Evolutionary conservation across 1,140 invertebrate species (phyloP), one percentile per base, ranked within the genome.

Genomic region (Luehdorfia chinensis): DNA sequence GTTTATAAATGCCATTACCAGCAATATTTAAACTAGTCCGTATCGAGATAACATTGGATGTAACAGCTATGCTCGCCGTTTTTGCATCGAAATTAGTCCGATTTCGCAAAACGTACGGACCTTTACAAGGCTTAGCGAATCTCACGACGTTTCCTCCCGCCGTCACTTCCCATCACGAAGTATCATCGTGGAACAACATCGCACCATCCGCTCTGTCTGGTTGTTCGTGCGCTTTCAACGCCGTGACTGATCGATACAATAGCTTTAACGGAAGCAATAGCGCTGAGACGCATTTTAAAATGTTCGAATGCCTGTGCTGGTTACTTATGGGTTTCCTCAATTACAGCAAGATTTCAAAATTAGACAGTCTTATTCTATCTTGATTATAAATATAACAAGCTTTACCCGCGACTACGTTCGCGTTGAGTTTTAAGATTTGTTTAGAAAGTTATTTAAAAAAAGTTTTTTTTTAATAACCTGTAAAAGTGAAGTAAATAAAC

Each of bases 231-330:
- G 59, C 58, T 51, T 67, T 64, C 19, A 69, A 59, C 61, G 57
- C 70, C 75, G 66, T 78, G 66, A 67, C 72, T 51, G 74, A 75
- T 73, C 59, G 59, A 57, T 57, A 70, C 60, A 73, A 68, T 61
- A 61, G 55, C 60, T 45, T 47, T 59, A 53, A 54, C 66, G 55
- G 63, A 63, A 58, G 63, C 55, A 60, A 57, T 50, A 53, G 54
- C 49, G 48, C 45, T 47, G 41, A 56, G 49, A 15, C 47, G 47
- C 52, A 63, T 59, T 65, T 67, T 57, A 51, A 55, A 55, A 50
- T 14, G 21, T 1, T 39, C 9, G 25, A 21, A 1, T 8, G 2
- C 18, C 12, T 5, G 1, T 9, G 33, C 0, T 7, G 7, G 33
- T 34, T n/a, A n/a, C 16, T 36, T 34, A 16, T 2, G 21, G 31